Conservation (phyloP, 92 coral and sea anemone genomes). For the Porites lobata region DNA sequence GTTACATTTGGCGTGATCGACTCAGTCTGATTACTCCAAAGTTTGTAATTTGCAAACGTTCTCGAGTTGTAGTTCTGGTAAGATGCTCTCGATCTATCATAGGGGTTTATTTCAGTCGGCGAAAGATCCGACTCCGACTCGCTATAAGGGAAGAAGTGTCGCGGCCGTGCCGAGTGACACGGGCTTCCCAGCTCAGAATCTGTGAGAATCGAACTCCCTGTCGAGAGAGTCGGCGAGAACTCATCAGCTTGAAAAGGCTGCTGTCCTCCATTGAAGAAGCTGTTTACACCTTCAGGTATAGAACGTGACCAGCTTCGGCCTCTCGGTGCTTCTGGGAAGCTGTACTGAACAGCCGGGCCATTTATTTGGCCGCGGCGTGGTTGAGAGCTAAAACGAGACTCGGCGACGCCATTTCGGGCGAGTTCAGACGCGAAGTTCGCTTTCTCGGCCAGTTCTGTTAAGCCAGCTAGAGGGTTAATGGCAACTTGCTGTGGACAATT, state of each 20-base stretch:
- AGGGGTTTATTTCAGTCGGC: conserved; percentile 34
- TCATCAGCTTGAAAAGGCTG: conserved; percentile 38
- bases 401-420: conserved; percentile 83
- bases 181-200: conserved; percentile 37
- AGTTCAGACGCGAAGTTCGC: conserved; percentile 74
- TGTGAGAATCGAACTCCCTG: conserved; percentile 26
- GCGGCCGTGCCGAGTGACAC: conserved; percentile 25
- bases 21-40: conserved; percentile 69
- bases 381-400: conserved; percentile 90
- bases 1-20: conserved; percentile 89
- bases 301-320: conserved; percentile 31
- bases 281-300: conserved; percentile 6
- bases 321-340: conserved; percentile 54
- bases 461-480: conserved; percentile 78
- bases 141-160: conserved; percentile 22
- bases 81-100: conserved; percentile 13
- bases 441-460: conserved; percentile 81
- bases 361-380: conserved; percentile 70
- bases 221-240: conserved; percentile 43
- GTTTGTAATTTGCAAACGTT: conserved; percentile 72
- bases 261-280: conserved; percentile 34
- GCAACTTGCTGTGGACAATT: conserved; percentile 59
- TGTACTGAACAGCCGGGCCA: conserved; percentile 48
- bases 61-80: conserved; percentile 58
- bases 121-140: conserved; percentile 35